These are phyloP conservation scores for Conus ventricosus DNA, from an alignment of 1,140 invertebrate genomes.

Conservation along the genomic window DNA sequence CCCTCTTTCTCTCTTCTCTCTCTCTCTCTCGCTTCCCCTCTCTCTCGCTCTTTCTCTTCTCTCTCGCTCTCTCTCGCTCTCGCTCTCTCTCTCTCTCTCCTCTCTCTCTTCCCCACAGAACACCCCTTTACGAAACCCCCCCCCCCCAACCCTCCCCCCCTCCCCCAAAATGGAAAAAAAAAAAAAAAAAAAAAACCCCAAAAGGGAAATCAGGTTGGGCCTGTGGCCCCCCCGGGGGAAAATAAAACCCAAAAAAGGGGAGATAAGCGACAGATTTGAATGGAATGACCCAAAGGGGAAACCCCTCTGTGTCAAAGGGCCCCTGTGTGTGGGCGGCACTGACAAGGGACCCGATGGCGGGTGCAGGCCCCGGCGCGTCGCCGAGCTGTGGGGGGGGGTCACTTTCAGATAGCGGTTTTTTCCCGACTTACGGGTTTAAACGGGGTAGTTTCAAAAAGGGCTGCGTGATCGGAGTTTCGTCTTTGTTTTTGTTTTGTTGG, in stretches of 20 bases:
- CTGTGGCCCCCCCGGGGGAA: neutral
- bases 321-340: constrained; percentile 3
- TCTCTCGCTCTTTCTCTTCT: no score
- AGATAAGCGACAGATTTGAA: constrained; percentile 24
- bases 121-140: neutral
- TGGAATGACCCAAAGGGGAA: constrained; percentile 28
- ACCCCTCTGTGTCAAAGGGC: constrained; percentile 27
- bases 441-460: no score
- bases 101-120: no score
- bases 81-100: no score
- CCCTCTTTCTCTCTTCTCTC: neutral
- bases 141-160: no score
- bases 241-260: constrained; percentile 22
- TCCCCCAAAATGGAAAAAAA: neutral
- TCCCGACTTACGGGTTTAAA: no score
- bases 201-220: neutral
- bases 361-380: neutral
- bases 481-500: no score
- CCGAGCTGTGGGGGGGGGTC: neutral
- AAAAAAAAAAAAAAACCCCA: neutral
- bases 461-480: no score
- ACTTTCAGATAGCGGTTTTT: constrained; percentile 7
- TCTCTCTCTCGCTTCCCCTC: no score
- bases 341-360: constrained; percentile 24
- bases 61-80: no score